Evolutionary conservation across 2,113 vertebrate genomes (phyloP).

Genomic region (Petaurus breviceps): DNA sequence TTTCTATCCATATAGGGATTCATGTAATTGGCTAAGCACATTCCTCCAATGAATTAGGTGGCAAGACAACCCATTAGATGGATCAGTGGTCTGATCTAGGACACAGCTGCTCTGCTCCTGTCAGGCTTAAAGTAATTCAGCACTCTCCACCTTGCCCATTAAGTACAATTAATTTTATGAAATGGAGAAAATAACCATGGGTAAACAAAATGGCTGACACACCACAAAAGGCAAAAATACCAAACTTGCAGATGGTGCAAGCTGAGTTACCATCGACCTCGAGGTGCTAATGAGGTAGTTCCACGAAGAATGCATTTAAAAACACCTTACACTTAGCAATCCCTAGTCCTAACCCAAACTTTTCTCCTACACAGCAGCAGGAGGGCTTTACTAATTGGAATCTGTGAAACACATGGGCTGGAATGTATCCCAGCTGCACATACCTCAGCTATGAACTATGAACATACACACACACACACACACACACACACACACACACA

Average conservation of each 20-base stretch:
- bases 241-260: slow-evolving; percentile 37
- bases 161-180: slow-evolving; percentile 72
- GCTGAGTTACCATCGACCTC: slow-evolving; percentile 64
- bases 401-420: slow-evolving; percentile 74
- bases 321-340: slow-evolving; percentile 47
- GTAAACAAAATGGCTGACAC: slow-evolving; percentile 71
- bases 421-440: slow-evolving; percentile 59
- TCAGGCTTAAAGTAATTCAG: slow-evolving; percentile 62
- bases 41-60: slow-evolving; percentile 32
- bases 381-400: slow-evolving; percentile 80
- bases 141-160: slow-evolving; percentile 51
- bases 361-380: slow-evolving; percentile 70
- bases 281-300: slow-evolving; percentile 74
- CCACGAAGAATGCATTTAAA: slow-evolving; percentile 53
- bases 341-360: slow-evolving; percentile 71
- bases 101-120: slow-evolving; percentile 64
- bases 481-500: background rate
- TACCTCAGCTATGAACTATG: slow-evolving; percentile 42
- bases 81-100: slow-evolving; percentile 48
- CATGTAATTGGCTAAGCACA: slow-evolving; percentile 43
- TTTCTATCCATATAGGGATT: slow-evolving; percentile 18
- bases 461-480: background rate
- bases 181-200: slow-evolving; percentile 56
- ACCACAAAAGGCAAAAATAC: slow-evolving; percentile 48
- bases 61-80: slow-evolving; percentile 48